Base-by-base conservation (phyloP, 2,888 invertebrate species). In the Cacoxenus indagator region DNA sequence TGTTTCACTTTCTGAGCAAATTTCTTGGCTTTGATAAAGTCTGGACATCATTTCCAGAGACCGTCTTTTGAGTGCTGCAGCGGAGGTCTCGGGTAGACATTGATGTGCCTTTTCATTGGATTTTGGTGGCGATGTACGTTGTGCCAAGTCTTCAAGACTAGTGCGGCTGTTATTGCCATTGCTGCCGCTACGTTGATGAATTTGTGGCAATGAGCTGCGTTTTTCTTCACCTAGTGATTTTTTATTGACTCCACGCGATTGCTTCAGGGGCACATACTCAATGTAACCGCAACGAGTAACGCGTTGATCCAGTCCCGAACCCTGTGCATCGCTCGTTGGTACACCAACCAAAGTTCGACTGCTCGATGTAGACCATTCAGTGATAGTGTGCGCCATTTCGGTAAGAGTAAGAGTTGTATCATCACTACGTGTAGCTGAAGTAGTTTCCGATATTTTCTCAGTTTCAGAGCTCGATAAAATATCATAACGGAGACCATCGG, bases 301-400 rank as follows among this genome's bases (percentile, higher is more conserved):
- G 31, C 74, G 68, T 55, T 74, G 72, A 51, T 81, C 78, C 1
- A 46, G 17, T n/a, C 73, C 73, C 3, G 55, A 31, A 29, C 68
- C 74, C 9, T 67, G 46, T 62, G 73, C 89, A 70, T 90, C 90
- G 14, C 90, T 89, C 43, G 92, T 92, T 6, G 76, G 67, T 1
- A 77, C 78, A 11, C 92, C 92, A 55, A 94, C 91, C 8, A 94
- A 89, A 0, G 93, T 94, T 68, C 93, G 93, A 78, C 94, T 94
- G 22, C 93, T 93, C 73, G 94, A 94, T 1, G 93, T 93, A 0
- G 94, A 94, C 94, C 95, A 95, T 76, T 95, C 95, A 0, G 94
- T 94, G 77, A 94, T 93, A 0, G 94, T 94, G 72, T 94, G 94
- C 1, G 94, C 94, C 75, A 92, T 90, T 85, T 92, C 92, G 0